phyloP scores from a whole-genome alignment of 35 echinoderm and acorn worm species.

The Nesometra sesokonis region DNA sequence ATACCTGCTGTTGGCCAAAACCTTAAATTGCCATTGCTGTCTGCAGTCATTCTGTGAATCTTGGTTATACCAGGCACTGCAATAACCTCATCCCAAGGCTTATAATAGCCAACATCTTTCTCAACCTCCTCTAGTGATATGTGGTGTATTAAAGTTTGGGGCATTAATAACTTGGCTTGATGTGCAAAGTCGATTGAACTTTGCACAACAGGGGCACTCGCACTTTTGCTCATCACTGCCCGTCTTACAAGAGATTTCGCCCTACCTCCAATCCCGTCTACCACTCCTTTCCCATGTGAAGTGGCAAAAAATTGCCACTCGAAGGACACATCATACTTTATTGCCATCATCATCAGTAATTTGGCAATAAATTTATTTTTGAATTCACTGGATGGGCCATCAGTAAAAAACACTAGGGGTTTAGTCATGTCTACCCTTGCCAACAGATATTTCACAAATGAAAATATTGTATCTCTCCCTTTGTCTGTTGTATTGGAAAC shows the following conservation, averaged over 20 bases:
- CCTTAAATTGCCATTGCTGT: too few species aligned
- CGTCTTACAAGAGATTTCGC: not conserved
- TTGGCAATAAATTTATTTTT: constrained; percentile 24
- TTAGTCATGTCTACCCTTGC: not conserved
- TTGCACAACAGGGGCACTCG: constrained; percentile 11
- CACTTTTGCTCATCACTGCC: not conserved
- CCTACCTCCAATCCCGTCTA: constrained; percentile 13
- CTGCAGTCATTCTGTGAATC: too few species aligned
- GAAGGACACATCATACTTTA: not conserved
- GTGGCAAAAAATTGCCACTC: constrained; percentile 2
- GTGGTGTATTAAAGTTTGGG: not conserved
- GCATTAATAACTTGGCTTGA: not conserved
- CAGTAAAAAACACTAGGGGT: not conserved
- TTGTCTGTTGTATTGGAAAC: constrained; percentile 15
- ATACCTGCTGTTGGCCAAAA: too few species aligned
- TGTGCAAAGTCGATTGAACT: not conserved
- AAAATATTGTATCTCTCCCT: constrained; percentile 25
- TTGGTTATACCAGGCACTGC: too few species aligned
- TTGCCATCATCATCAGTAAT: not conserved
- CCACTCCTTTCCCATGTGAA: constrained; percentile 10
- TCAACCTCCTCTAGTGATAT: not conserved
- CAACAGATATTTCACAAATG: constrained; percentile 26
- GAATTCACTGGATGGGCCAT: constrained; percentile 38
- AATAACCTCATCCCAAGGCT: too few species aligned
- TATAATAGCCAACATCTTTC: not conserved